Percentiles rank a stretch among this genome's conserved stretches.
Conservation (phyloP, 2,888 invertebrate genomes). For the Euzophera pinguis region DNA sequence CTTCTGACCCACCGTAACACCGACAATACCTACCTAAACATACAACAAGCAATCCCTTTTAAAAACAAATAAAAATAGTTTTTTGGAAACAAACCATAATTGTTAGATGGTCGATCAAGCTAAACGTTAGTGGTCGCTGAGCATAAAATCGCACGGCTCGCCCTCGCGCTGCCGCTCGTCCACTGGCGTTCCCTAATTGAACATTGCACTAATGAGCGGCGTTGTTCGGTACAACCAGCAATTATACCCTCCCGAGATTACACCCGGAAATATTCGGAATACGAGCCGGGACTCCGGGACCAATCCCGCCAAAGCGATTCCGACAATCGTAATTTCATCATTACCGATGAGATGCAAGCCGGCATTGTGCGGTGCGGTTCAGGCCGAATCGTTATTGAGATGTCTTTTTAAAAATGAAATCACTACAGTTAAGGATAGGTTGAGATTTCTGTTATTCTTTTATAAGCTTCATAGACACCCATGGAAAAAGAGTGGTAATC, state of each 20-base stretch:
- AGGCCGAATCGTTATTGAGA: background rate
- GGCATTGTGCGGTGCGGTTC: conserved; percentile 1
- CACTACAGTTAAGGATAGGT: too few species aligned
- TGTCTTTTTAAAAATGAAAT: background rate
- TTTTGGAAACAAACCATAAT: too few species aligned
- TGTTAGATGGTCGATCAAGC: background rate
- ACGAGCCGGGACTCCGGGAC: conserved; percentile 13
- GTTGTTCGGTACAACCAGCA: conserved; percentile 72
- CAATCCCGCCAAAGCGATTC: conserved; percentile 35
- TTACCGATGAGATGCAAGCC: conserved; percentile 9
- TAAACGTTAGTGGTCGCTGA: background rate
- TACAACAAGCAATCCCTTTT: background rate
- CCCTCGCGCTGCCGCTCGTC: conserved; percentile 33
- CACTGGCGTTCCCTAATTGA: conserved; percentile 68
- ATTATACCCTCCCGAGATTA: conserved; percentile 69
- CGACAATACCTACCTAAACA: too few species aligned
- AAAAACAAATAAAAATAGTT: too few species aligned
- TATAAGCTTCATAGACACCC: too few species aligned
- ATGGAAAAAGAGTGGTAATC: too few species aligned
- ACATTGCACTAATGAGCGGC: conserved; percentile 76
- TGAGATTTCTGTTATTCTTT: too few species aligned
- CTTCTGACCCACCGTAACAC: too few species aligned
- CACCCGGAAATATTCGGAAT: conserved; percentile 59
- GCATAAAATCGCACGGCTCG: conserved; percentile 16
- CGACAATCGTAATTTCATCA: conserved; percentile 36